Percentiles rank a stretch among this genome's conserved stretches.
phyloP scores from a whole-genome alignment of 1,140 invertebrate species.

The Bicyclus anynana region DNA sequence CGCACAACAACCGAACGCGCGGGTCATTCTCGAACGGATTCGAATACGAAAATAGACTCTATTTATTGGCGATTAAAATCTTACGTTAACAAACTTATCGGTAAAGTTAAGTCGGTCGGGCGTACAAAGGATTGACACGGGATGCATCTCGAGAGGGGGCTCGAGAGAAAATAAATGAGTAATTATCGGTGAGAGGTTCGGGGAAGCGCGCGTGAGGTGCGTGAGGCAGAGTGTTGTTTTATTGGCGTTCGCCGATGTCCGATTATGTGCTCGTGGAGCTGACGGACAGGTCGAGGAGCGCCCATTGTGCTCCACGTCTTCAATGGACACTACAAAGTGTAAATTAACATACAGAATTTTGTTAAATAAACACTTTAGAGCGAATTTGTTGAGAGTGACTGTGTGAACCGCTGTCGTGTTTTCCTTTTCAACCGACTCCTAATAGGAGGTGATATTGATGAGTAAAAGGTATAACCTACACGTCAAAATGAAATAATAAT shows the following conservation, averaged over 20 bases:
- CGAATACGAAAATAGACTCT: conserved; percentile 23
- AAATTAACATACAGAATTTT: conserved; percentile 6
- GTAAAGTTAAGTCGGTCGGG: conserved; percentile 15
- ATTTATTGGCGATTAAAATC: conserved; percentile 11
- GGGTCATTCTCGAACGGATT: neutral
- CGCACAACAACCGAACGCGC: conserved; percentile 30
- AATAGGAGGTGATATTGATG: too few relatives aligned
- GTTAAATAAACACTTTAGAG: neutral
- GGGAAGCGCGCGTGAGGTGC: conserved; percentile 35
- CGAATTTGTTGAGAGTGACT: neutral
- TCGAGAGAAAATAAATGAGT: conserved; percentile 55
- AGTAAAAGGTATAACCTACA: too few relatives aligned
- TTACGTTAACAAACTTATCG: neutral
- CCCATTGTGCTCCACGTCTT: neutral
- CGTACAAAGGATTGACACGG: conserved; percentile 50
- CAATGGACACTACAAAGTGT: conserved; percentile 2
- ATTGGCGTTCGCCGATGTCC: conserved; percentile 31
- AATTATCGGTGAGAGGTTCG: conserved; percentile 47
- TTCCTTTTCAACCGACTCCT: too few relatives aligned
- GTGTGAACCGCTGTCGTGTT: too few relatives aligned
- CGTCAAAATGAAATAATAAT: too few relatives aligned
- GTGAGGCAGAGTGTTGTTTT: conserved; percentile 35
- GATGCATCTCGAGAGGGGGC: conserved; percentile 46
- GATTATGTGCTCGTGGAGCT: conserved; percentile 13
- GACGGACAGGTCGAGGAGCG: conserved; percentile 1